Evolutionary conservation across 2,113 vertebrate genomes (phyloP), one percentile per base, ranked within the genome.

Genomic region (Australoheros scitulus): DNA sequence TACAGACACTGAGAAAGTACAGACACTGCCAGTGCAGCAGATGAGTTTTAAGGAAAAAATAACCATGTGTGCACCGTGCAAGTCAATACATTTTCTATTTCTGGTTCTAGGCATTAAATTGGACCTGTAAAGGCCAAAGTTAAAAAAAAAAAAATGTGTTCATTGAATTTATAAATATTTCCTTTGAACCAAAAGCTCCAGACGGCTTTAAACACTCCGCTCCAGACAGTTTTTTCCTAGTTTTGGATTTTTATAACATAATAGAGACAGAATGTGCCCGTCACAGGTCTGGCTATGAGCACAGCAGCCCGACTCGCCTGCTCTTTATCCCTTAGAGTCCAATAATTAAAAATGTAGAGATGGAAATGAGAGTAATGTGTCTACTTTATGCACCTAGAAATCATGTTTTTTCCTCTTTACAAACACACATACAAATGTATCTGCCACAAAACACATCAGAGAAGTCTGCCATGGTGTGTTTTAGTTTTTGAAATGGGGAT

Each of bases 401-500:
- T 61, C 2, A 10, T 5, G 14, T 3, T 61, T 14, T 41, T 41
- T 13, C 17, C 47, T 13, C 20, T 36, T 22, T 34, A 2, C 50
- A 56, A 2, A 4, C 6, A 17, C 20, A 8, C 14, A 47, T 26
- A 26, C 18, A 47, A 17, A 50, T 57, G 10, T 14, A 34, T n/a
- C 17, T 55, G 5, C 34, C 15, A 68, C 20, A 9, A 77, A 83
- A 47, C 78, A 24, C 11, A 41, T 20, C 1, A 20, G 59, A 64
- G 7, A 5, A 10, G 6, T 32, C 81, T 20, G 77, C 20, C 4
- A 1, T 1, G 11, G 22, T 72, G 65, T 3, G 13, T 84, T 77
- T 77, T 79, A 4, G 29, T 64, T 52, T 50, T 17, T 15, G 17
- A 72, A 70, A 55, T 15, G 20, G 80, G 79, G 82, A 76, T 87